phyloP scores from a whole-genome alignment of 2,113 vertebrate genomes.

The Prolemur simus region DNA sequence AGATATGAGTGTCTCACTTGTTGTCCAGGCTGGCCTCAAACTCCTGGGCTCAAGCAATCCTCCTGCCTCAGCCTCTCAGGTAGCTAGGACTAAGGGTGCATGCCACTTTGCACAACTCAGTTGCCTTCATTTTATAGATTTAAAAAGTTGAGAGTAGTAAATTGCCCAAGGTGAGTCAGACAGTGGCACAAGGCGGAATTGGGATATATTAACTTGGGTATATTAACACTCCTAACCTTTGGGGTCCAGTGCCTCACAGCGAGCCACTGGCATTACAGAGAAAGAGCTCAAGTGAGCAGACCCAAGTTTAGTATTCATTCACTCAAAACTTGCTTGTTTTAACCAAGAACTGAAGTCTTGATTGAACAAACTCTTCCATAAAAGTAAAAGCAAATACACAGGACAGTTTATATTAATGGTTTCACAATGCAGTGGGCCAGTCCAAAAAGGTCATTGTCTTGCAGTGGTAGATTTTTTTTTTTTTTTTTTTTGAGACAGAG shows the following conservation, averaged over 20 bases:
- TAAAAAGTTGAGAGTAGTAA: neutral
- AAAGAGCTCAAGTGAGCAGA: neutral
- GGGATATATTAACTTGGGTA: neutral
- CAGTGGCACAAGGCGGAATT: neutral
- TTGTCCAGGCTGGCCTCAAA: too few species aligned
- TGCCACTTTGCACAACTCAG: neutral
- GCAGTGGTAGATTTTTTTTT: neutral
- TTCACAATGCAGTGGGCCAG: neutral
- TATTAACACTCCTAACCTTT: neutral
- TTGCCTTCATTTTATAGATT: neutral
- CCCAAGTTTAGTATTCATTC: neutral
- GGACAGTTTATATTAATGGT: neutral
- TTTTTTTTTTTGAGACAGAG: too few species aligned
- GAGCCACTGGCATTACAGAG: neutral
- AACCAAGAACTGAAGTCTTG: neutral
- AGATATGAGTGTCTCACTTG: too few species aligned
- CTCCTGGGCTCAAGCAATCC: too few species aligned
- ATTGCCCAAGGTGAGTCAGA: neutral
- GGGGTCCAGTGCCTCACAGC: neutral
- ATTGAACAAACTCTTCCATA: neutral
- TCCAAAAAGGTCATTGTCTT: neutral
- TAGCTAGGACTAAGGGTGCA: neutral
- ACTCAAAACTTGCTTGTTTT: neutral
- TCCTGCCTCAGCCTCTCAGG: neutral
- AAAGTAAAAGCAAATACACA: neutral